A percentile compares a stretch with the other conserved stretches of the same genome.
phyloP scores from a whole-genome alignment of 2,113 vertebrate genomes.

The Psephotus haematonotus region DNA sequence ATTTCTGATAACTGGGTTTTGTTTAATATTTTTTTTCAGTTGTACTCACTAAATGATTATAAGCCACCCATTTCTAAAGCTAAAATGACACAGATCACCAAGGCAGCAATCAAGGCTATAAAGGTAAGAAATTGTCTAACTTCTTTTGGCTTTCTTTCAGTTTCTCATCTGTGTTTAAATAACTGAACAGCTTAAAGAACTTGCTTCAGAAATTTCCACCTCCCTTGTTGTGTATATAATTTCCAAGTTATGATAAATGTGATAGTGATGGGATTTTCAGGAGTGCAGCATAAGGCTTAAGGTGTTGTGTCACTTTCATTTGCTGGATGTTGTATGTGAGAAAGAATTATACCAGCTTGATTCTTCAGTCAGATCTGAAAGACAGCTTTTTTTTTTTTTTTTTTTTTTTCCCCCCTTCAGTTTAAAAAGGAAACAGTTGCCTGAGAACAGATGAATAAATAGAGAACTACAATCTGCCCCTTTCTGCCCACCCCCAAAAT shows the following conservation, averaged over 20 bases:
- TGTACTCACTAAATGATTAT: conserved; percentile 98
- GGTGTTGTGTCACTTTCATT: neutral
- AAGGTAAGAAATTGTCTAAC: conserved; percentile 86
- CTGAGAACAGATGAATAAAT: neutral
- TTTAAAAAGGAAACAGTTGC: neutral
- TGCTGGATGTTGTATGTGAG: neutral
- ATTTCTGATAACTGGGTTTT: neutral
- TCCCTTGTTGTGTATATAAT: neutral
- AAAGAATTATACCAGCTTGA: neutral
- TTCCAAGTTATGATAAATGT: neutral
- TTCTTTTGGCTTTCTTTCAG: neutral
- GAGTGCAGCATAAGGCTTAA: neutral
- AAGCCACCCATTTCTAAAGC: conserved; percentile 99
- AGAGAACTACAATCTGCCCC: neutral
- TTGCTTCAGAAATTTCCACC: neutral
- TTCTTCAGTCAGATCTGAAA: neutral
- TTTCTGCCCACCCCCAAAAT: accelerated
- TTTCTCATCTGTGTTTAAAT: neutral
- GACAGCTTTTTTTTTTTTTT: neutral
- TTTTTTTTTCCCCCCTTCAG: neutral
- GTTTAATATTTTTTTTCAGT: conserved; percentile 67
- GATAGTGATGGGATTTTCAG: neutral
- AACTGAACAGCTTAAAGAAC: neutral
- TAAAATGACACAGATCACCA: conserved; percentile 99
- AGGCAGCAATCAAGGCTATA: conserved; percentile 98